Evolutionary conservation across 2,113 vertebrate genomes (phyloP).

Genomic region (Grallaria varia): DNA sequence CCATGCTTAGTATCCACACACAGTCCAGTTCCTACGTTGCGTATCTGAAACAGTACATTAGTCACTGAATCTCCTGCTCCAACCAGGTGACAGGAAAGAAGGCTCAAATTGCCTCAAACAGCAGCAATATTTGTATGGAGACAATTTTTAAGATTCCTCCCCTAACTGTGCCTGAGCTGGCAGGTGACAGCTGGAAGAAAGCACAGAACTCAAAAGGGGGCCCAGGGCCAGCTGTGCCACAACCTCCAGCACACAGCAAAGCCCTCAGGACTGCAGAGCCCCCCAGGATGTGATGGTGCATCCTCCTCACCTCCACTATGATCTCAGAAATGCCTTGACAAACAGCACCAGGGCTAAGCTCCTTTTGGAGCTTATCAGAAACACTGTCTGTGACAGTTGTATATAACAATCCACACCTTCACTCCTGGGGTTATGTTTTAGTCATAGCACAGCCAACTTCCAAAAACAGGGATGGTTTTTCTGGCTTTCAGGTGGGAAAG

Average conservation of each 20-base stretch:
- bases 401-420: background rate
- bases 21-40: slow-evolving; percentile 80
- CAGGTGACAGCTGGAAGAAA: background rate
- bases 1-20: slow-evolving; percentile 92
- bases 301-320: background rate
- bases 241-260: background rate
- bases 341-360: background rate
- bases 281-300: background rate
- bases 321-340: background rate
- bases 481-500: background rate
- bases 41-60: slow-evolving; percentile 76
- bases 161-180: background rate
- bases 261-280: background rate
- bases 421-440: background rate
- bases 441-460: background rate
- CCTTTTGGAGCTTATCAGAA: background rate
- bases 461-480: background rate
- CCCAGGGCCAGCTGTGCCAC: background rate
- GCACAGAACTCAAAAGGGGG: background rate
- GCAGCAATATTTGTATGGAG: background rate
- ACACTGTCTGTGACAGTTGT: background rate
- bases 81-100: background rate
- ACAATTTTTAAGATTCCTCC: background rate
- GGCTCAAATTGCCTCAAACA: background rate
- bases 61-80: background rate